Percentiles rank a stretch among this genome's conserved stretches.
Evolutionary conservation across 1,140 invertebrate genomes (phyloP).

Genomic region (Telenomus remus): DNA sequence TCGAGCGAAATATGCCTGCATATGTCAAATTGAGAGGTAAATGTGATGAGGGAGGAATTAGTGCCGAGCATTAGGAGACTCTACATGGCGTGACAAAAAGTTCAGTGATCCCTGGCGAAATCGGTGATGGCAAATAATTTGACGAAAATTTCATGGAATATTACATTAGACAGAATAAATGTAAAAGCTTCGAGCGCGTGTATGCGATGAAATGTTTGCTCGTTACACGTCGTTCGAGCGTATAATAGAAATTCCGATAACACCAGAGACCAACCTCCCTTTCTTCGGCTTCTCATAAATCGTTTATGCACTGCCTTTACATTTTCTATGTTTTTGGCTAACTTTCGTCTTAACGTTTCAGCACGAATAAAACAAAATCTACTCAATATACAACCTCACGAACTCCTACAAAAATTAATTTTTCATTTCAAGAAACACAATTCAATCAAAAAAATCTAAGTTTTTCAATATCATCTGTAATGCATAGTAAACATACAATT

Average conservation of each 20-base stretch:
- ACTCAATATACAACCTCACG: too few relatives aligned
- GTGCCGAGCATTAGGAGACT: too few relatives aligned
- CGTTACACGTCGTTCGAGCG: conserved; percentile 56
- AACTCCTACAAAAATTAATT: too few relatives aligned
- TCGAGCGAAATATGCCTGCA: too few relatives aligned
- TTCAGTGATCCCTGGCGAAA: conserved; percentile 5
- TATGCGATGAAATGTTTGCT: conserved; percentile 57
- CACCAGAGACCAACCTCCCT: conserved; percentile 42
- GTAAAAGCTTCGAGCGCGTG: conserved; percentile 46
- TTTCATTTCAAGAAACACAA: too few relatives aligned
- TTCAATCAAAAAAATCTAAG: too few relatives aligned
- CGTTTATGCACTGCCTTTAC: conserved; percentile 56
- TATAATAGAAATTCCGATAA: conserved; percentile 62
- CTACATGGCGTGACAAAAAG: too few relatives aligned
- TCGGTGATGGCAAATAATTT: conserved; percentile 31
- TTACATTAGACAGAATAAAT: conserved; percentile 44
- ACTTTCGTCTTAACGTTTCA: conserved; percentile 28
- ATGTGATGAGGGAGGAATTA: too few relatives aligned
- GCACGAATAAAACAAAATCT: conserved; percentile 4
- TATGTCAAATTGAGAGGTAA: too few relatives aligned
- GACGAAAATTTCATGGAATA: conserved; percentile 40
- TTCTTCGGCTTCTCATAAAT: conserved; percentile 57
- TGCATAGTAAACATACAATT: too few relatives aligned
- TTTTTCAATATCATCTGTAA: too few relatives aligned
- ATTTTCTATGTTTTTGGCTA: conserved; percentile 47